phyloP scores from a whole-genome alignment of 2,888 invertebrate genomes.

The Melanargia galathea region DNA sequence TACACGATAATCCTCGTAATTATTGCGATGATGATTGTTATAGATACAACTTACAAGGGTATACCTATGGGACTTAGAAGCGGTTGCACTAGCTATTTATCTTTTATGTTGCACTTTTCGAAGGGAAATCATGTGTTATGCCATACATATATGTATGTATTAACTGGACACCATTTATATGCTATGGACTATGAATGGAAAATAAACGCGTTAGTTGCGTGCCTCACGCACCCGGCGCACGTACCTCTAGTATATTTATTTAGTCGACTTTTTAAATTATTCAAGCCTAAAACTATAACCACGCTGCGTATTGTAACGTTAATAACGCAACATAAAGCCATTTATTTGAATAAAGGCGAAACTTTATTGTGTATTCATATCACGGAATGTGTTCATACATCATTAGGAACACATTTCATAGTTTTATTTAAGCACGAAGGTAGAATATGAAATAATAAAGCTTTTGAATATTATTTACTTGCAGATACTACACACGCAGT shows the following conservation, averaged over 20 bases:
- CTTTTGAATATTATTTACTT: background rate
- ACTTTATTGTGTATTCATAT: background rate
- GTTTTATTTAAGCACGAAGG: background rate
- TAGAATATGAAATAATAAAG: background rate
- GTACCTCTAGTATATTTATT: constrained; percentile 22
- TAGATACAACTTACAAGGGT: too few species aligned
- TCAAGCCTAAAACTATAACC: constrained; percentile 21
- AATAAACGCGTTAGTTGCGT: constrained; percentile 32
- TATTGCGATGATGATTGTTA: too few species aligned
- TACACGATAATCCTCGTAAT: too few species aligned
- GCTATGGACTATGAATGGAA: constrained; percentile 22
- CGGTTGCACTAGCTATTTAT: too few species aligned
- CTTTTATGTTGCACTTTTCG: background rate
- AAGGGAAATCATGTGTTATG: background rate
- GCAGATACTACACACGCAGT: background rate
- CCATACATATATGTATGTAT: too few species aligned
- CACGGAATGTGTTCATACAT: constrained; percentile 12
- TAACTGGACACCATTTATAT: background rate
- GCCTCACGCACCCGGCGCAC: constrained; percentile 32
- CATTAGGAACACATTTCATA: background rate
- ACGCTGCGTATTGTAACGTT: constrained; percentile 19
- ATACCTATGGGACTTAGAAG: too few species aligned
- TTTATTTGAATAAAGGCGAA: constrained; percentile 14
- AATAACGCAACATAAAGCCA: constrained; percentile 11
- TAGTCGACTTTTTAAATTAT: constrained; percentile 26